Evolutionary conservation across 2,888 invertebrate species (phyloP), one percentile per base, ranked within the genome.

Genomic region (Endotricha flammealis): DNA sequence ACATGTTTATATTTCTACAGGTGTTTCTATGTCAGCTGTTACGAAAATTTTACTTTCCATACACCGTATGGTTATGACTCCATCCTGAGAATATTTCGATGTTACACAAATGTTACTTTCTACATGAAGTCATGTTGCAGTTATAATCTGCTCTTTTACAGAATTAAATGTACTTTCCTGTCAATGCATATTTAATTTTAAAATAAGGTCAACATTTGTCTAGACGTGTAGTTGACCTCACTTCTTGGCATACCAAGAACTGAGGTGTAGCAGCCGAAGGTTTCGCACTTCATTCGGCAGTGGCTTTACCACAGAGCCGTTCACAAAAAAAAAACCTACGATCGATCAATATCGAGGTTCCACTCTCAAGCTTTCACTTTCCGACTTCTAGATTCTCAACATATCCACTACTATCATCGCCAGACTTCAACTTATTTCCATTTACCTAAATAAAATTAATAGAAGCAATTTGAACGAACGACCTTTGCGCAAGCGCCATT

Each of bases 401-500:
- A 39, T 47, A 39, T 46, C 44, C 54, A 47, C 46, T 44, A 50
- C 42, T 41, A 22, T 41, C 35, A 39, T 46, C 38, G 42, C 40
- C 39, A 40, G 43, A 48, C 39, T 53, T 53, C 54, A 54, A 44
- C 51, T 48, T 44, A 58, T 61, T 60, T 54, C 41, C 44, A 39
- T 42, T 57, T 50, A 48, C 53, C 49, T 57, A 57, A 58, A 64
- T 57, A 55, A 60, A 63, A 66, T 61, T 52, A 53, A 59, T 56
- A 62, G 54, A 64, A 49, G 57, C 58, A 59, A 62, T 69, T 74
- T 65, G 64, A 54, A 67, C 66, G 62, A 60, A 70, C 68, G 73
- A 67, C 75, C 78, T 78, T 77, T 75, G 65, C 69, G 64, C 67
- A 70, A 74, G 65, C 62, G 58, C 53, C 66, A 64, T 54, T 74